Conservation (phyloP, 2,888 invertebrate genomes). For the Leptura quadrifasciata region DNA sequence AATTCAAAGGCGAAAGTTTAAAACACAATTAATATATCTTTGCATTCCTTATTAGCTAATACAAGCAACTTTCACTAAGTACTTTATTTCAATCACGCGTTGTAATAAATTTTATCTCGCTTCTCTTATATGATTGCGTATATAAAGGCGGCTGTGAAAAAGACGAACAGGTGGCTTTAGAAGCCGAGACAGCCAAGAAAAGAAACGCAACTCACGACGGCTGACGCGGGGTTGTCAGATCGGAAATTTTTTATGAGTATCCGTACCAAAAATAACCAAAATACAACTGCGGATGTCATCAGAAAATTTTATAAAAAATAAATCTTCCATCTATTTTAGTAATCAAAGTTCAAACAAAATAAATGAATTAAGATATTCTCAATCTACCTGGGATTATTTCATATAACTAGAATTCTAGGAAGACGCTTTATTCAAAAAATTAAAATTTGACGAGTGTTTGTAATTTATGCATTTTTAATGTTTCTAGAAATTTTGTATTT, state of each 20-base stretch:
- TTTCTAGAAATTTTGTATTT: no score
- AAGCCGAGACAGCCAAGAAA: conserved; percentile 38
- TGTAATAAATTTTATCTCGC: conserved; percentile 45
- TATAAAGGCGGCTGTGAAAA: conserved; percentile 46
- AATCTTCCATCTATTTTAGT: no score
- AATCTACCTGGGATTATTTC: no score
- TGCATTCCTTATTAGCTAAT: conserved; percentile 35
- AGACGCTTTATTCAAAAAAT: no score
- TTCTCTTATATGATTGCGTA: conserved; percentile 39
- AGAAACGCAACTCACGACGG: conserved; percentile 40
- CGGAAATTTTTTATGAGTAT: not conserved
- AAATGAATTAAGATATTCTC: no score
- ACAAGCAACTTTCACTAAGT: conserved; percentile 39
- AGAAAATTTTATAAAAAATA: no score
- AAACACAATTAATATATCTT: conserved; percentile 16
- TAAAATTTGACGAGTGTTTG: no score
- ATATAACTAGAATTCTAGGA: no score
- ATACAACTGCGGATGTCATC: not conserved
- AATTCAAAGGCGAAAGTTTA: conserved; percentile 26
- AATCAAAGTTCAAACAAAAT: no score
- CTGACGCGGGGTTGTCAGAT: conserved; percentile 32
- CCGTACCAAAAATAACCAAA: not conserved
- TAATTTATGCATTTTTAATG: no score
- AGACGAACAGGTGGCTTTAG: conserved; percentile 55
- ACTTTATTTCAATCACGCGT: conserved; percentile 40